Conservation (phyloP, 2,888 invertebrate species). For the Acrobeloides nanus region DNA sequence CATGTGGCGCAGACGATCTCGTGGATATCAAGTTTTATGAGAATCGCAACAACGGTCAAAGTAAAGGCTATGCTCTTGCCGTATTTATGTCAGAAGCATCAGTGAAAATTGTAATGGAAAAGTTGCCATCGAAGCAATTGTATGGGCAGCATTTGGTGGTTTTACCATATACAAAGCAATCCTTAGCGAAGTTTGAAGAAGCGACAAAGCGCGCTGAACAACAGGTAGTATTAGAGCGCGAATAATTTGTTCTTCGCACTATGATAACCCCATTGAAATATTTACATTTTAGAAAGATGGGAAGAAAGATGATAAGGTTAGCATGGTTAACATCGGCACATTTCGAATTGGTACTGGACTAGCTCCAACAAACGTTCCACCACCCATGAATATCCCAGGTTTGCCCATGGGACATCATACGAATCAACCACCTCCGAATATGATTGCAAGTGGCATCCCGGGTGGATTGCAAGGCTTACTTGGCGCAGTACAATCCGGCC, state of each 20-base stretch:
- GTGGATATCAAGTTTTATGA: conserved; percentile 98
- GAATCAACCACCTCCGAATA: no score
- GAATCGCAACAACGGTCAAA: conserved; percentile 74
- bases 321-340: conserved; percentile 40
- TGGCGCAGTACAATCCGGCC: conserved; percentile 6
- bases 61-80: conserved; percentile 75
- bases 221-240: not conserved
- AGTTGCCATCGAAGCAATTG: conserved; percentile 78
- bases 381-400: conserved; percentile 17
- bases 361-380: conserved; percentile 15
- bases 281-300: conserved; percentile 10
- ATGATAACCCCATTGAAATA: conserved; percentile 5
- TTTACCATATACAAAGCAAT: conserved; percentile 87
- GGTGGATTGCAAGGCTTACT: not conserved
- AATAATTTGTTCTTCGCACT: not conserved
- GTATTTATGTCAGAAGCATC: conserved; percentile 86
- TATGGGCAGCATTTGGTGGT: conserved; percentile 92
- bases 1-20: conserved; percentile 82
- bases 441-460: conserved; percentile 1
- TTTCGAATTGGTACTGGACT: conserved; percentile 34
- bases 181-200: conserved; percentile 57
- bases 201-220: conserved; percentile 21
- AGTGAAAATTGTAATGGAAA: conserved; percentile 70
- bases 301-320: conserved; percentile 21
- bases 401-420: conserved; percentile 4